Percentiles rank a stretch among this genome's conserved stretches.
These are phyloP conservation scores for Halictus ligatus DNA, from an alignment of 2,888 invertebrate genomes.

Conservation along the genomic window DNA sequence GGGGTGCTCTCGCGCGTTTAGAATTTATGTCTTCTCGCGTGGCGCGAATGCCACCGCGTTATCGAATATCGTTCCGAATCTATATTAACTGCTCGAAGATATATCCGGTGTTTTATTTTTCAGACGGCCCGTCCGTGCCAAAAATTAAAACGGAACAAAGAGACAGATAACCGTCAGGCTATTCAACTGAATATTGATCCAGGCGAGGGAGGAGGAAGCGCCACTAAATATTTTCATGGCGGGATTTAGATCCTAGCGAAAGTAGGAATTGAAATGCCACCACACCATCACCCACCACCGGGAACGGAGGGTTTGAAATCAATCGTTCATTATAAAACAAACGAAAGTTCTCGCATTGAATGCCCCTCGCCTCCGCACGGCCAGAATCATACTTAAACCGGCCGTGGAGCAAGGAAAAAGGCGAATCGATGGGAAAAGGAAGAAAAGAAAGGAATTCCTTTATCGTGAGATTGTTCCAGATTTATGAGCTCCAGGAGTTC, in stretches of 20 bases:
- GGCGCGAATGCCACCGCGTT: slow-evolving; percentile 15
- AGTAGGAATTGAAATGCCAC: slow-evolving; percentile 47
- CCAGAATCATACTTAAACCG: slow-evolving; percentile 57
- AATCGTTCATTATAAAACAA: slow-evolving; percentile 51
- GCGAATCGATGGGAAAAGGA: slow-evolving; percentile 55
- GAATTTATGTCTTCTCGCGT: slow-evolving; percentile 43
- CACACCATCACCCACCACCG: background rate
- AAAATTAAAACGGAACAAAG: slow-evolving; percentile 6
- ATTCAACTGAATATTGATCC: background rate
- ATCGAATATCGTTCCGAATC: slow-evolving; percentile 42
- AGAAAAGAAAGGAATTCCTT: slow-evolving; percentile 64
- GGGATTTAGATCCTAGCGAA: slow-evolving; percentile 13
- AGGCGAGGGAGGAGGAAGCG: background rate
- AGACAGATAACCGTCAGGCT: background rate
- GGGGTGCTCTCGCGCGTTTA: background rate
- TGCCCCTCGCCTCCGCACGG: slow-evolving; percentile 24
- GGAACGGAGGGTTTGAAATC: slow-evolving; percentile 28
- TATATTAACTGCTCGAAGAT: slow-evolving; percentile 30
- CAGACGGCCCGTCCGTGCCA: background rate
- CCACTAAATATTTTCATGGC: slow-evolving; percentile 17
- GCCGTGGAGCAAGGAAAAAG: slow-evolving; percentile 36
- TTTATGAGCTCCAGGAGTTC: slow-evolving; percentile 72
- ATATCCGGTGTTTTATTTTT: slow-evolving; percentile 27
- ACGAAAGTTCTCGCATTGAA: slow-evolving; percentile 50
- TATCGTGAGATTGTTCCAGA: slow-evolving; percentile 73